A percentile compares a stretch with the other conserved stretches of the same genome.
These are phyloP conservation scores for Parnassius smintheus DNA, from an alignment of 2,888 invertebrate genomes.

Conservation along the genomic window DNA sequence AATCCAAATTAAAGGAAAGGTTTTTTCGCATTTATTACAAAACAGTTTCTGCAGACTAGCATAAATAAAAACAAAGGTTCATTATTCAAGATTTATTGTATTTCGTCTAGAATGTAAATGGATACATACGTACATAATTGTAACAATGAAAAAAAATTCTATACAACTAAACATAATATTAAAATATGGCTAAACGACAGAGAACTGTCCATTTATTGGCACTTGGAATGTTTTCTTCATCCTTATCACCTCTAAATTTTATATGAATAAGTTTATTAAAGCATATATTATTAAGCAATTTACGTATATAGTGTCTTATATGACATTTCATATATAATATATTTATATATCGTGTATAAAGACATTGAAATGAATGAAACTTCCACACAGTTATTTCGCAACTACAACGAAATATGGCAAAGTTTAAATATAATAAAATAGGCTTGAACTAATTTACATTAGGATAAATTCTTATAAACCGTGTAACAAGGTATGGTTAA, in stretches of 20 bases:
- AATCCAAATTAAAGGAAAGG: no score
- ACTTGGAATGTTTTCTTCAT: constrained; percentile 60
- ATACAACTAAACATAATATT: constrained; percentile 59
- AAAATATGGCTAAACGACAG: constrained; percentile 76
- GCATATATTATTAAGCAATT: constrained; percentile 44
- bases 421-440: constrained; percentile 2
- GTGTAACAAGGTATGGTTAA: background rate
- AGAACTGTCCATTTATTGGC: constrained; percentile 60
- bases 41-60: background rate
- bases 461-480: constrained; percentile 31
- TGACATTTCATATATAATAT: constrained; percentile 74
- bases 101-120: constrained; percentile 65
- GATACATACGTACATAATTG: constrained; percentile 69
- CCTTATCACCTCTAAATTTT: constrained; percentile 39
- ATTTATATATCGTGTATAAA: constrained; percentile 73
- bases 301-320: constrained; percentile 54
- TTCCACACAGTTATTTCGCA: constrained; percentile 61
- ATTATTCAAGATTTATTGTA: constrained; percentile 74
- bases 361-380: constrained; percentile 48
- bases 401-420: constrained; percentile 60
- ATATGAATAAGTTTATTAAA: constrained; percentile 41
- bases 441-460: background rate
- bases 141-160: constrained; percentile 59
- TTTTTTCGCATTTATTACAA: no score
- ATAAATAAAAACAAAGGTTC: constrained; percentile 39